phyloP scores from a whole-genome alignment of 1,140 invertebrate species.

The Drosophila burlai region DNA sequence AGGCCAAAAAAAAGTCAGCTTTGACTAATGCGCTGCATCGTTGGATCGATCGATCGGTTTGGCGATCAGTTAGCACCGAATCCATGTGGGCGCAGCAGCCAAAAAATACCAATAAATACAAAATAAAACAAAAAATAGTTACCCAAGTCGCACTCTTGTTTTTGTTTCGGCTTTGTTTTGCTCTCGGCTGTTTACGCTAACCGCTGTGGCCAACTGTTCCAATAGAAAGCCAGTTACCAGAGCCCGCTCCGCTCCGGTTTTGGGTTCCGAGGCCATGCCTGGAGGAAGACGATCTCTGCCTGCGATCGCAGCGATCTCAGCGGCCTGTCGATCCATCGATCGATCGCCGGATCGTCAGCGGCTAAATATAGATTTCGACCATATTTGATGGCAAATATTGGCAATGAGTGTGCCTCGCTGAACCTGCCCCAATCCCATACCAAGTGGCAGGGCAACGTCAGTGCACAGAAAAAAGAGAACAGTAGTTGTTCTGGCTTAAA shows the following conservation, averaged over 20 bases:
- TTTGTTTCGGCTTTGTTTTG: conserved; percentile 40
- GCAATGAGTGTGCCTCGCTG: conserved; percentile 58
- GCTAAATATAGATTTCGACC: conserved; percentile 82
- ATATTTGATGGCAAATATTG: conserved; percentile 81
- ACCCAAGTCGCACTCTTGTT: conserved; percentile 34
- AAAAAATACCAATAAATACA: neutral
- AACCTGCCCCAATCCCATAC: conserved; percentile 68
- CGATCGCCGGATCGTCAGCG: conserved; percentile 58
- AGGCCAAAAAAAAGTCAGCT: conserved; percentile 28
- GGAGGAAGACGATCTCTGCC: conserved; percentile 46
- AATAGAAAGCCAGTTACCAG: conserved; percentile 72
- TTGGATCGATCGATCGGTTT: conserved; percentile 2
- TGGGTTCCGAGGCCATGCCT: conserved; percentile 54
- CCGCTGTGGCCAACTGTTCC: conserved; percentile 71
- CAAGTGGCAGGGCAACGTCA: conserved; percentile 4
- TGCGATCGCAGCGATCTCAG: neutral
- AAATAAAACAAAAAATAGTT: conserved; percentile 9
- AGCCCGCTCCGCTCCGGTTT: conserved; percentile 35
- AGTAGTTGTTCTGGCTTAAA: too few relatives aligned
- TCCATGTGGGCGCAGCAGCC: conserved; percentile 49
- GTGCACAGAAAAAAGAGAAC: neutral
- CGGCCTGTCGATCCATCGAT: conserved; percentile 14
- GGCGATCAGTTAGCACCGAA: conserved; percentile 25
- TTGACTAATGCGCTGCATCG: conserved; percentile 39
- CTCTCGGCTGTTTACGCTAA: conserved; percentile 28